These are phyloP conservation scores for Chironomus tentans DNA, from an alignment of 2,888 invertebrate genomes.

Conservation along the genomic window DNA sequence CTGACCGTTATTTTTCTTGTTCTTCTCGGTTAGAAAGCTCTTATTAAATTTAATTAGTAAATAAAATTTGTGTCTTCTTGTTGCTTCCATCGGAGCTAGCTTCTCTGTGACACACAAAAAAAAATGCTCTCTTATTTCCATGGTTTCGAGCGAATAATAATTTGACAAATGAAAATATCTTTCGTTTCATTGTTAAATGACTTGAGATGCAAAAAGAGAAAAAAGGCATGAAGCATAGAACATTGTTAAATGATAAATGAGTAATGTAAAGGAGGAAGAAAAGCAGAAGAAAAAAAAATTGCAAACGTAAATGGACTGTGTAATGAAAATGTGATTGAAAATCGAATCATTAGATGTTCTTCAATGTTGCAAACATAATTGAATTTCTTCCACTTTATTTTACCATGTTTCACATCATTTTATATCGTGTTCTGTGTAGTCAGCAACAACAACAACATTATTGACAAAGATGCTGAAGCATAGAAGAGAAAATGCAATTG, in stretches of 20 bases:
- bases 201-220: background rate
- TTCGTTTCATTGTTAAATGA: no score
- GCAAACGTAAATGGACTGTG: slow-evolving; percentile 9
- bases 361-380: slow-evolving; percentile 22
- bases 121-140: no score
- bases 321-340: slow-evolving; percentile 24
- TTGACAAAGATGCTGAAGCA: background rate
- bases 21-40: no score
- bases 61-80: no score
- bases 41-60: no score
- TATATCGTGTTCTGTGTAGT: background rate
- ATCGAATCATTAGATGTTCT: slow-evolving; percentile 5
- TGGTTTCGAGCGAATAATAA: no score
- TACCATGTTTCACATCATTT: background rate
- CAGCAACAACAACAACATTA: no score
- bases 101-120: no score
- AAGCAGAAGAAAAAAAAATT: background rate
- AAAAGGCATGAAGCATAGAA: background rate
- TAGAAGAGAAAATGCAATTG: background rate
- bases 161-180: no score
- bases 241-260: background rate
- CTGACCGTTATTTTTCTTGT: no score
- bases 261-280: background rate
- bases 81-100: no score
- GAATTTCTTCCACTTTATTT: background rate